Evolutionary conservation across 2,888 invertebrate species (phyloP).

Genomic region (Tortricodes alternella): DNA sequence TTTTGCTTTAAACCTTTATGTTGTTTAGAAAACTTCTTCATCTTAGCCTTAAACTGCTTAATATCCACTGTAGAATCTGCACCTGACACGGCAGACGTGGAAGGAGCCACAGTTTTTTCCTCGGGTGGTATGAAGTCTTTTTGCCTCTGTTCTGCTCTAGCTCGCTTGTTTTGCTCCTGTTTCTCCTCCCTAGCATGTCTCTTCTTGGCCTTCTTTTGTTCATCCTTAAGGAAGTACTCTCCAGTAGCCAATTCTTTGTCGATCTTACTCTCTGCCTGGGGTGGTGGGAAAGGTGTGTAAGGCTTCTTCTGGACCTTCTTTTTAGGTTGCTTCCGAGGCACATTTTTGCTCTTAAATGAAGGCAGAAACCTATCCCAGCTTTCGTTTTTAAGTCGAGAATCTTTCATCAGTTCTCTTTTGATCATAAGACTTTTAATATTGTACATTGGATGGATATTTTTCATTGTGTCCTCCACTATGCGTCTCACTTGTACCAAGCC

Average conservation of each 20-base stretch:
- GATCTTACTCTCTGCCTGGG: constrained; percentile 95
- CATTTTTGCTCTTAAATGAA: constrained; percentile 94
- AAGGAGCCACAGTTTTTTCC: constrained; percentile 71
- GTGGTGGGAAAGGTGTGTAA: constrained; percentile 99
- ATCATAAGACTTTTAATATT: constrained; percentile 99
- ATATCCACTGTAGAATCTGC: constrained; percentile 83
- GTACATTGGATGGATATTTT: constrained; percentile 99
- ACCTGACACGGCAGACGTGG: no score
- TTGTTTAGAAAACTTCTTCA: constrained; percentile 85
- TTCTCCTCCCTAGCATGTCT: constrained; percentile 90
- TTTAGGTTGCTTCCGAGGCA: constrained; percentile 94
- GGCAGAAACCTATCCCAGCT: constrained; percentile 99
- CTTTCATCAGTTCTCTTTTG: constrained; percentile 96
- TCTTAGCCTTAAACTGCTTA: constrained; percentile 88
- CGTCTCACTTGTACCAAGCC: constrained; percentile 93
- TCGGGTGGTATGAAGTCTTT: constrained; percentile 92
- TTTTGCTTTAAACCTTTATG: constrained; percentile 50
- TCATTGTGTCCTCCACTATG: constrained; percentile 98
- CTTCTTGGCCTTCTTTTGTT: constrained; percentile 87
- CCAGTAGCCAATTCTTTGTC: constrained; percentile 97
- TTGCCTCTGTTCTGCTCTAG: constrained; percentile 89
- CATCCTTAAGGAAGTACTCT: constrained; percentile 97
- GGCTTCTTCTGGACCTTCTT: constrained; percentile 94
- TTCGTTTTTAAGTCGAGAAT: constrained; percentile 94
- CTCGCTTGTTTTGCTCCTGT: constrained; percentile 88